These are phyloP conservation scores for Illadopsis cleaveri DNA, from an alignment of 2,113 vertebrate species.

Conservation along the genomic window DNA sequence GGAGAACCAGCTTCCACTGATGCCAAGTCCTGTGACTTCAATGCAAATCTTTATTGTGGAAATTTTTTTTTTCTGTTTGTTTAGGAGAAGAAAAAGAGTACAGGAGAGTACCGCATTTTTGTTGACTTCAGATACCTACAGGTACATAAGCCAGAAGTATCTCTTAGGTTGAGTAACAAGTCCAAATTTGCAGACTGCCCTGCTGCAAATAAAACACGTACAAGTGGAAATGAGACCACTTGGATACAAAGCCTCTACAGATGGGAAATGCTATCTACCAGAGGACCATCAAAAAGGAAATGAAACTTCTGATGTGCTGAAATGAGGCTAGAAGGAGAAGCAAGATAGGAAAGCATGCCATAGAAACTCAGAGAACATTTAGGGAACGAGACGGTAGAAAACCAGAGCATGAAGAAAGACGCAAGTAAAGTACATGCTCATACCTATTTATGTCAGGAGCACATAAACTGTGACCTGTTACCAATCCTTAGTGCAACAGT, in stretches of 20 bases:
- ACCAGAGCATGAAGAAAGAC: neutral
- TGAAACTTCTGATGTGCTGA: neutral
- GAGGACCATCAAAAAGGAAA: neutral
- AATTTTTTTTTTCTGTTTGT: neutral
- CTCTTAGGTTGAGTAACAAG: neutral
- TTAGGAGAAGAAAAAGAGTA: neutral
- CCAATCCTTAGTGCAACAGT: neutral
- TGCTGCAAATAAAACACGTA: neutral
- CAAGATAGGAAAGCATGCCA: neutral
- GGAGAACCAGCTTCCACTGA: conserved; percentile 39
- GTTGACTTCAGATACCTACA: neutral
- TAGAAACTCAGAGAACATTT: neutral
- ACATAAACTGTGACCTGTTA: neutral
- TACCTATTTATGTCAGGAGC: neutral
- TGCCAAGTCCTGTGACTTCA: conserved; percentile 42
- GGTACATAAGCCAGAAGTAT: neutral
- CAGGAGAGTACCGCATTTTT: neutral
- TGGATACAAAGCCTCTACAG: neutral
- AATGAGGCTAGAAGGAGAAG: neutral
- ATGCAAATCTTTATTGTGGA: neutral
- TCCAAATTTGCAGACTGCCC: neutral
- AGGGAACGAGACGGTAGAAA: neutral
- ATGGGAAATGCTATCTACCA: neutral
- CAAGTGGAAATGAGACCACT: neutral
- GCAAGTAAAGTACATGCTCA: neutral